A percentile compares a stretch with the other conserved stretches of the same genome.
Evolutionary conservation across 2,888 invertebrate species (phyloP).

Genomic region (Hirtodrosophila duncani): DNA sequence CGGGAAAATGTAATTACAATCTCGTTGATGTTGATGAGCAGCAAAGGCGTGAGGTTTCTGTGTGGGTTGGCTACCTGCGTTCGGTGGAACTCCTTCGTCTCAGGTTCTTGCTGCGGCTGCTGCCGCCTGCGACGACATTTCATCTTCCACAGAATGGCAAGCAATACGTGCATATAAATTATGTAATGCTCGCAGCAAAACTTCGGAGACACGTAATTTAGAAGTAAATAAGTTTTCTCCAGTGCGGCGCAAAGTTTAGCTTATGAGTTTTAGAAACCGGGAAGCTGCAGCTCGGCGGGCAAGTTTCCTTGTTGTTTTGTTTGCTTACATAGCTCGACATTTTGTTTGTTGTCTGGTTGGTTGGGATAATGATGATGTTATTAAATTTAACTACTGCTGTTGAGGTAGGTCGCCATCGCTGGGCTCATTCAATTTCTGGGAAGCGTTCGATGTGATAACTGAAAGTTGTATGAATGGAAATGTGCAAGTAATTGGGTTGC

Average conservation of each 20-base stretch:
- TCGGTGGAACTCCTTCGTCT: too few species aligned
- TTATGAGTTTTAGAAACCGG: slow-evolving; percentile 33
- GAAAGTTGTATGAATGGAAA: too few species aligned
- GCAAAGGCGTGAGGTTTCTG: too few species aligned
- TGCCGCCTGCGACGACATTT: slow-evolving; percentile 41
- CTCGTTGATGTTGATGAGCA: slow-evolving; percentile 61
- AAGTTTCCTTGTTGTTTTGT: slow-evolving; percentile 18
- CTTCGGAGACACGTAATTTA: slow-evolving; percentile 63
- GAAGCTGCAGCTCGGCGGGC: slow-evolving; percentile 10
- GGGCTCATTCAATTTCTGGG: too few species aligned
- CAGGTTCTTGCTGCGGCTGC: too few species aligned
- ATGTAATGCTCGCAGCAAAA: slow-evolving; percentile 55
- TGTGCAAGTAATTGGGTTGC: too few species aligned
- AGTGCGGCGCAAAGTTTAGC: slow-evolving; percentile 40
- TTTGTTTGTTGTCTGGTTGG: too few species aligned
- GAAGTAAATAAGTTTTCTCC: slow-evolving; percentile 58
- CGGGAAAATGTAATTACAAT: slow-evolving; percentile 67
- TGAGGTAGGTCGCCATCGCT: too few species aligned
- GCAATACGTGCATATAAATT: slow-evolving; percentile 72
- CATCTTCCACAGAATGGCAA: slow-evolving; percentile 56
- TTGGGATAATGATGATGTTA: slow-evolving; percentile 30
- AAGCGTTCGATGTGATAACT: too few species aligned
- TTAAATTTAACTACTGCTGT: too few species aligned
- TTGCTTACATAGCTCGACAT: slow-evolving; percentile 16
- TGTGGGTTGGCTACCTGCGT: too few species aligned